A percentile compares a stretch with the other conserved stretches of the same genome.
Evolutionary conservation across 1,140 invertebrate genomes (phyloP).

Genomic region (Phortica variegata): DNA sequence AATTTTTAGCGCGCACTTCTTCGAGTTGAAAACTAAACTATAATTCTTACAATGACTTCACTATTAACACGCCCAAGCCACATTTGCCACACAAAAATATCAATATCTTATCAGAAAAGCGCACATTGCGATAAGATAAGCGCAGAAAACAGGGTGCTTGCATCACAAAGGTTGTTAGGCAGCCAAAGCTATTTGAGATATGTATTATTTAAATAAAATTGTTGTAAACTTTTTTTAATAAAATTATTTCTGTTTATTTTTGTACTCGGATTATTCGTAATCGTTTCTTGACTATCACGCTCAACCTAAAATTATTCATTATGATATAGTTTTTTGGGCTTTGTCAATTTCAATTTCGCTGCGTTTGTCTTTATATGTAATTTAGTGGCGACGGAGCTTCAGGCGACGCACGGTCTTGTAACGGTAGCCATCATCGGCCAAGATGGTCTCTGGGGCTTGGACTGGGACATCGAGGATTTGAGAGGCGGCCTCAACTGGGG

Average conservation of each 20-base stretch:
- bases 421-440: conserved; percentile 47
- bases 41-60: conserved; percentile 31
- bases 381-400: conserved; percentile 43
- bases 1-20: conserved; percentile 31
- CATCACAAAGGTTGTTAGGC: too few species aligned
- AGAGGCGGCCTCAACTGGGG: conserved; percentile 20
- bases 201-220: too few species aligned
- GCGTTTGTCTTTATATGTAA: conserved; percentile 5
- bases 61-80: conserved; percentile 5
- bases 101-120: conserved; percentile 30
- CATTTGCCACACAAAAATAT: too few species aligned
- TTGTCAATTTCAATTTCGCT: conserved; percentile 28
- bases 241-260: conserved; percentile 34
- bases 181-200: neutral
- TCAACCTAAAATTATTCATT: conserved; percentile 31
- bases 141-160: neutral
- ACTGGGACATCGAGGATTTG: conserved; percentile 42
- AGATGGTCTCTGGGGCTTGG: conserved; percentile 24
- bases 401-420: conserved; percentile 51
- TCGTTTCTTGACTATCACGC: conserved; percentile 44
- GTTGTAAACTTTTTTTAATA: neutral
- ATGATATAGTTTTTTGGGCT: conserved; percentile 18
- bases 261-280: conserved; percentile 45
- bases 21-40: conserved; percentile 40
- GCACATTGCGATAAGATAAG: conserved; percentile 30